These are phyloP conservation scores for Chrysogorgia sp. DNA, from an alignment of 92 coral and sea anemone species.

Conservation along the genomic window DNA sequence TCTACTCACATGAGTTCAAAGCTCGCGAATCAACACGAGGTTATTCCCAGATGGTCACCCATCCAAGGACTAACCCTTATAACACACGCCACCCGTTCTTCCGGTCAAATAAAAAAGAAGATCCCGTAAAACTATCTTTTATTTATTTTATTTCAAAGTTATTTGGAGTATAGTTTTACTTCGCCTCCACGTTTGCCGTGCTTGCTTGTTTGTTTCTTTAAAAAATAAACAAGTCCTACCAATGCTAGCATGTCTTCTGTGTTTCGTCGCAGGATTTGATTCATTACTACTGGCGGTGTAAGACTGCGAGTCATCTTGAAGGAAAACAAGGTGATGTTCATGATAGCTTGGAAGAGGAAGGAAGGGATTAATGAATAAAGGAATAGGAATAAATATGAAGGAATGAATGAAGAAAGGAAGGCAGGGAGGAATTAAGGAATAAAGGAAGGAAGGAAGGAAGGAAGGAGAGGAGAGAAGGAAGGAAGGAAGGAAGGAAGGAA, in stretches of 20 bases:
- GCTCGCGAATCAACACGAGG: no score
- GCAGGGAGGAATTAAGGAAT: neutral
- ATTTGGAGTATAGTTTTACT: no score
- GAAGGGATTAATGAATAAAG: neutral
- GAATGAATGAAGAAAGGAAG: neutral
- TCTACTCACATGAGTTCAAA: no score
- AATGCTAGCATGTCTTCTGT: constrained; percentile 30
- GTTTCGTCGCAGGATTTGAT: constrained; percentile 12
- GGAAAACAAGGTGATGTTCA: neutral
- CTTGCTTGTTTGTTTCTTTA: no score
- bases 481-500: neutral
- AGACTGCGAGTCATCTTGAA: neutral
- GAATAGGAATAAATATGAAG: no score
- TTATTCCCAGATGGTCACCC: no score
- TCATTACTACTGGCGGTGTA: neutral
- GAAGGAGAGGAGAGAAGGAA: neutral
- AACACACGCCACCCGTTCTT: no score
- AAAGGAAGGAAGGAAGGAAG: neutral
- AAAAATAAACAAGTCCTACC: neutral
- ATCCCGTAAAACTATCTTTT: no score
- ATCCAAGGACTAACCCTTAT: no score
- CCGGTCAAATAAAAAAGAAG: no score
- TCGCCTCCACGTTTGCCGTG: no score
- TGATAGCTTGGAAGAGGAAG: neutral
- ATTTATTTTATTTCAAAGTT: no score